Evolutionary conservation across 2,888 invertebrate genomes (phyloP), one percentile per base, ranked within the genome.

Genomic region (Pediacus dermestoides): DNA sequence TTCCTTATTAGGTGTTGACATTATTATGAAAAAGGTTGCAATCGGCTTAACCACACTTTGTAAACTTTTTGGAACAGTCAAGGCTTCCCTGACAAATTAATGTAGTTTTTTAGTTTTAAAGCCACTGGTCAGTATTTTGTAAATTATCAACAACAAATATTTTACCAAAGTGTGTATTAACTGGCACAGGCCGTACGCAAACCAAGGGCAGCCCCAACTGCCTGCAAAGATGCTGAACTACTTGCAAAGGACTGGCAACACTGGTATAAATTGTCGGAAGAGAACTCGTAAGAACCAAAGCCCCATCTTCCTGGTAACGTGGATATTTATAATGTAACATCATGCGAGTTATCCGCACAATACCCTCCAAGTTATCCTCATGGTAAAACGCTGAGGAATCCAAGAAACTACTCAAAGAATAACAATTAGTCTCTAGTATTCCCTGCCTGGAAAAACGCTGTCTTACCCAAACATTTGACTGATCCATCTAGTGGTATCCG

Each of bases 221-320:
- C 48, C 86, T 71, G 61, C 88, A 88, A 15, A 88, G 72, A 65
- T 87, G 87, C 55, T 89, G 88, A 6, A 88, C 80, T 2, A 87
- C 78, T 4, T 84, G 81, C 7, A 87, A 72, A 0, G 88, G 86
- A 46, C 86, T 85, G 3, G 85, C 85, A 27, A 87, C 82, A 40
- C 87, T 88, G 52, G 85, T 86, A 71, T 89, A 88, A 58, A 89
- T 82, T 49, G 88, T 82, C 0, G 94, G 93, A n/a, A 89, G 81
- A 0, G 88, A 80, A 45, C 82, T 75, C 18, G 85, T 80, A 36
- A 93, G 80, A 3, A 89, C 86, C 41, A 89, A 77, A 22, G 76
- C 88, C 34, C 90, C 91, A 59, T 88, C 88, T 59, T 85, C 84
- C 50, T 83, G 73, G 63, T 85, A 90, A 39, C 85, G 76, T 1